Evolutionary conservation across 1,140 invertebrate genomes (phyloP).

Genomic region (Pseudomyrmex concolor): DNA sequence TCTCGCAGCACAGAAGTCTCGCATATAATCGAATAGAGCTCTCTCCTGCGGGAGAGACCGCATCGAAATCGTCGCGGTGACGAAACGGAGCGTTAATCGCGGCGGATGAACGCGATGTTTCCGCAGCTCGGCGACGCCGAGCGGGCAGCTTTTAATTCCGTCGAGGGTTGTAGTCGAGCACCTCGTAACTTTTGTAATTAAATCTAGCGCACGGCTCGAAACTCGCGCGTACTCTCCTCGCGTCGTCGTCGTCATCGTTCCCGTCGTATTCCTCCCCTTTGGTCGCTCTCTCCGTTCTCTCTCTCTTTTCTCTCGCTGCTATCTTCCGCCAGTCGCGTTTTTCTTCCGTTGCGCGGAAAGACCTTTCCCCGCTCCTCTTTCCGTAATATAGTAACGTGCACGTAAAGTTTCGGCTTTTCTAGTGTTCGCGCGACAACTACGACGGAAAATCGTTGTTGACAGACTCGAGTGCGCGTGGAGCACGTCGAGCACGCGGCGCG

Average conservation of each 20-base stretch:
- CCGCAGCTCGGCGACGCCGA: conserved; percentile 31
- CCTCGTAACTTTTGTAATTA: conserved; percentile 78
- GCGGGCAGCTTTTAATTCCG: conserved; percentile 57
- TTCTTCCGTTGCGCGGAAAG: conserved; percentile 13
- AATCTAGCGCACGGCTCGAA: conserved; percentile 71
- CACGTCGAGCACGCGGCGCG: conserved; percentile 47
- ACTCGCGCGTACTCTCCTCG: conserved; percentile 17
- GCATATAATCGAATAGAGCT: not conserved
- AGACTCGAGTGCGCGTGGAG: conserved; percentile 63
- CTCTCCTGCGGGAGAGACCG: not conserved
- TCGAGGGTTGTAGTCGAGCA: conserved; percentile 60
- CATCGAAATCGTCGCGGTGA: conserved; percentile 42
- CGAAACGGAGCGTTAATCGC: conserved; percentile 43
- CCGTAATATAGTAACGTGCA: no score
- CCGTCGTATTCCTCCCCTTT: conserved; percentile 15
- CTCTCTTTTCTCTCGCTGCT: not conserved
- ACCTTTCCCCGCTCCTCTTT: not conserved
- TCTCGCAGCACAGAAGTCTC: not conserved
- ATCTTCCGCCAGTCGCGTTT: conserved; percentile 19
- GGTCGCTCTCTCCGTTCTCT: not conserved
- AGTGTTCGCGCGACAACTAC: conserved; percentile 57
- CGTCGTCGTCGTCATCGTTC: conserved; percentile 17
- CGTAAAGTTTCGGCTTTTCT: conserved; percentile 42
- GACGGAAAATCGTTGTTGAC: conserved; percentile 71
- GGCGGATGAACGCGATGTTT: conserved; percentile 39